These are phyloP conservation scores for Eulimnadia texana DNA, from an alignment of 1,140 invertebrate species.

Conservation along the genomic window DNA sequence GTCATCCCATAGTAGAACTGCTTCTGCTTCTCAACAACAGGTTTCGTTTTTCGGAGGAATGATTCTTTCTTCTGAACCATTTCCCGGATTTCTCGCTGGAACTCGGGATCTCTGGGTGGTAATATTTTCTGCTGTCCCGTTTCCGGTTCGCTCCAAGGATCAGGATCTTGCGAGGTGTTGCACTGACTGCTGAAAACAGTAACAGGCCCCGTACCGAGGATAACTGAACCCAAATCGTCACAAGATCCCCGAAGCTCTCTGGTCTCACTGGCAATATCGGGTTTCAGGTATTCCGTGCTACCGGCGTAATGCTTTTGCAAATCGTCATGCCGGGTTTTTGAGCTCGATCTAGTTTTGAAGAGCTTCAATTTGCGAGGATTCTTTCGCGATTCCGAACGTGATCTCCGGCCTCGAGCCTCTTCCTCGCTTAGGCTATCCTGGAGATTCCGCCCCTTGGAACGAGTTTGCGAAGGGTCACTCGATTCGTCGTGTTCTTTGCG, in stretches of 20 bases:
- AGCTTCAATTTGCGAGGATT: background rate
- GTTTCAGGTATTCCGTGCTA: background rate
- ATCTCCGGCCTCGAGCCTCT: background rate
- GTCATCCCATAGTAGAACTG: constrained; percentile 14
- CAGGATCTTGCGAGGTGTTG: background rate
- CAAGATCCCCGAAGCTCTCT: background rate
- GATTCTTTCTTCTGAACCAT: background rate
- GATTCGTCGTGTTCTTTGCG: background rate
- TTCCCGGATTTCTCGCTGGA: background rate
- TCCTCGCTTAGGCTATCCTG: background rate
- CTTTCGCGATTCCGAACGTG: background rate
- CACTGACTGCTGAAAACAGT: background rate
- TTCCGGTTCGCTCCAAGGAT: background rate
- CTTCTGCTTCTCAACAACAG: background rate
- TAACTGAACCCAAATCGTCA: background rate
- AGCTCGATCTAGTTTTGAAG: background rate
- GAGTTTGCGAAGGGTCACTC: background rate
- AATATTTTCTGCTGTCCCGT: background rate
- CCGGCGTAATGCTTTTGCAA: background rate
- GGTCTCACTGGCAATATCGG: background rate
- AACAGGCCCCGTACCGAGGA: background rate
- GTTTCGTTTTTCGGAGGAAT: background rate
- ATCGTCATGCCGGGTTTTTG: background rate
- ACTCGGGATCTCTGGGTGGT: background rate
- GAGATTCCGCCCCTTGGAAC: no score